Conservation (phyloP, 2,797 vertebrate genomes). For the Amblyraja radiata region DNA sequence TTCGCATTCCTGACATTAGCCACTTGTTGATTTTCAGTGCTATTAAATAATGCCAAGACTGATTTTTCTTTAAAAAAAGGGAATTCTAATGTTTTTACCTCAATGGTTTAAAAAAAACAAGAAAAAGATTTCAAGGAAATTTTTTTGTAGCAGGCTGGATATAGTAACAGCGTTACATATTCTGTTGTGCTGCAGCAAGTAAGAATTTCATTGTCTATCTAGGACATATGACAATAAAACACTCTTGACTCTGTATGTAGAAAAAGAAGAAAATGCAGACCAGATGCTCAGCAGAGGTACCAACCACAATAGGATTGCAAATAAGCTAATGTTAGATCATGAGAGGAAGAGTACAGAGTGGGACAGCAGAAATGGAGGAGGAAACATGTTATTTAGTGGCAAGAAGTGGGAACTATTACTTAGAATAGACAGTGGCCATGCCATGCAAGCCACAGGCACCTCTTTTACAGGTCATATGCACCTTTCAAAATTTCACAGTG, state of each 20-base stretch:
- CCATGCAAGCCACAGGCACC: too few species aligned
- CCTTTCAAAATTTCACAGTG: too few species aligned
- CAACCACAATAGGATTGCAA: not conserved
- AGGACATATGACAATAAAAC: too few species aligned
- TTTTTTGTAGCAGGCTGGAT: not conserved
- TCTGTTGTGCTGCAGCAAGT: too few species aligned
- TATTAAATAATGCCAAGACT: too few species aligned
- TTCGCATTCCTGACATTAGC: too few species aligned
- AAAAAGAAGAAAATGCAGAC: not conserved
- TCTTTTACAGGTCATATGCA: too few species aligned
- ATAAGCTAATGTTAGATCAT: not conserved
- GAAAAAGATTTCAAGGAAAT: not conserved
- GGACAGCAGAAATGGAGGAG: not conserved
- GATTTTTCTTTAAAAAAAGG: too few species aligned
- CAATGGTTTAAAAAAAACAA: not conserved
- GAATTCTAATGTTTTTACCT: not conserved
- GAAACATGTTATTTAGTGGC: not conserved
- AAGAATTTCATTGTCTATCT: too few species aligned
- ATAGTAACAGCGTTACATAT: too few species aligned
- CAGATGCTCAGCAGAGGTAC: not conserved
- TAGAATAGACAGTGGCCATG: not conserved
- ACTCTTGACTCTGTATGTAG: too few species aligned
- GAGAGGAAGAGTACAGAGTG: not conserved
- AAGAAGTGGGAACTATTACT: not conserved
- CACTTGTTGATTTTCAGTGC: too few species aligned